phyloP scores from a whole-genome alignment of 2,113 vertebrate species.

The Grammomys surdaster region DNA sequence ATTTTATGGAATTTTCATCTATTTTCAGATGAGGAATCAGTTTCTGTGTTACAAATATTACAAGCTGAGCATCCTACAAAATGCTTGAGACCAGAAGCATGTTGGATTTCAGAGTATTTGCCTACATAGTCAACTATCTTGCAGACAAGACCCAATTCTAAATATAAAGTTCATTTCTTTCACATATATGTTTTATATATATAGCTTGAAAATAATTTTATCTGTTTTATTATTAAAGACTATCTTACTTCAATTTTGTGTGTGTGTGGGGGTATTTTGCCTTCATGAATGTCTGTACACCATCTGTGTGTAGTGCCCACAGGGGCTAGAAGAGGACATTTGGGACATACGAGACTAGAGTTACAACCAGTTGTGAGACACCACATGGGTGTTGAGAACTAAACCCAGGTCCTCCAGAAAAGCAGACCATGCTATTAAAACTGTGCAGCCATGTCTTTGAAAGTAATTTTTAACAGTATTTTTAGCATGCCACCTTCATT shows the following conservation, averaged over 20 bases:
- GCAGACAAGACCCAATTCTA: not conserved
- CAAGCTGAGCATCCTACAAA: not conserved
- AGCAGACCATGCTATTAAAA: not conserved
- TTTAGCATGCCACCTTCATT: not conserved
- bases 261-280: too few relatives aligned
- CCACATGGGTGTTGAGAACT: not conserved
- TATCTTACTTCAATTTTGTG: not conserved
- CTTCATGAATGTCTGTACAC: not conserved
- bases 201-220: not conserved
- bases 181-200: too few relatives aligned
- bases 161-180: constrained; percentile 2
- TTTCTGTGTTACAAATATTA: constrained; percentile 10
- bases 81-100: not conserved
- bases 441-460: not conserved
- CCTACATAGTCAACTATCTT: not conserved
- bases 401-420: not conserved
- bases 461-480: not conserved
- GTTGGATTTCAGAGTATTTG: not conserved
- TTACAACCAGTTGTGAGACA: not conserved
- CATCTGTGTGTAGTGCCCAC: not conserved
- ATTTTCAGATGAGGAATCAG: not conserved
- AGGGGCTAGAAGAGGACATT: not conserved
- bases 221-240: not conserved
- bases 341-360: not conserved
- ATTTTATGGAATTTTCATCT: not conserved